Evolutionary conservation across 2,797 vertebrate genomes (phyloP).

Genomic region (Chelidonichthys spinosus): DNA sequence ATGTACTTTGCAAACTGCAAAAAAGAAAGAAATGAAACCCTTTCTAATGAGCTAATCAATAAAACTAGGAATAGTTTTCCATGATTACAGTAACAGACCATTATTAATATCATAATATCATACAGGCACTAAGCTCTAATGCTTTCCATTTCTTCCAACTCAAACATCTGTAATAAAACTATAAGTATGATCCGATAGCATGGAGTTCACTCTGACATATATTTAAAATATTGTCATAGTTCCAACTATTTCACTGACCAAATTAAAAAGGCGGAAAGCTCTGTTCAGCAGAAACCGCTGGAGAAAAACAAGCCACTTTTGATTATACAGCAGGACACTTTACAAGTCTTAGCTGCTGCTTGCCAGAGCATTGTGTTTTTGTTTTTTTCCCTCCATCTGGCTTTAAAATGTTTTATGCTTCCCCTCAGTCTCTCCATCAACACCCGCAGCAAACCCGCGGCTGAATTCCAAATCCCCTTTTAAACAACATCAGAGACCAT

Average conservation of each 20-base stretch:
- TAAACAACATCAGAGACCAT: constrained; percentile 35
- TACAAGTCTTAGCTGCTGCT: constrained; percentile 50
- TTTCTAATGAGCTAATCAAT: not conserved
- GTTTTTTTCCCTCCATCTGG: constrained; percentile 47
- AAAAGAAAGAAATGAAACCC: not conserved
- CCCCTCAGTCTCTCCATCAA: constrained; percentile 46
- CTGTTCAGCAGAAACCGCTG: constrained; percentile 21
- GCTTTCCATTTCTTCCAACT: not conserved
- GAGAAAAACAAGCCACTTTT: constrained; percentile 45
- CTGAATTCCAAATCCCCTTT: constrained; percentile 50
- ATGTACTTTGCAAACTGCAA: not conserved
- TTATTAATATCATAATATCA: constrained; percentile 2
- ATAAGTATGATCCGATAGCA: not conserved
- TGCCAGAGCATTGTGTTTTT: constrained; percentile 56
- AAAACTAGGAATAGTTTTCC: not conserved
- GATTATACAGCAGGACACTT: constrained; percentile 51
- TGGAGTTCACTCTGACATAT: not conserved
- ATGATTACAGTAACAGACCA: not conserved
- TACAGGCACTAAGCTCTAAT: too few species aligned
- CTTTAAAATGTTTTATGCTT: constrained; percentile 39
- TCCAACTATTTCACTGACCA: constrained; percentile 29
- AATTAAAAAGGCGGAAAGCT: constrained; percentile 20
- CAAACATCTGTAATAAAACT: constrained; percentile 3
- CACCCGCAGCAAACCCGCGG: constrained; percentile 61
- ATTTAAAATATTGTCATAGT: constrained; percentile 26